Evolutionary conservation across 2,113 vertebrate species (phyloP).

Genomic region (Microcebus ravelobensis): DNA sequence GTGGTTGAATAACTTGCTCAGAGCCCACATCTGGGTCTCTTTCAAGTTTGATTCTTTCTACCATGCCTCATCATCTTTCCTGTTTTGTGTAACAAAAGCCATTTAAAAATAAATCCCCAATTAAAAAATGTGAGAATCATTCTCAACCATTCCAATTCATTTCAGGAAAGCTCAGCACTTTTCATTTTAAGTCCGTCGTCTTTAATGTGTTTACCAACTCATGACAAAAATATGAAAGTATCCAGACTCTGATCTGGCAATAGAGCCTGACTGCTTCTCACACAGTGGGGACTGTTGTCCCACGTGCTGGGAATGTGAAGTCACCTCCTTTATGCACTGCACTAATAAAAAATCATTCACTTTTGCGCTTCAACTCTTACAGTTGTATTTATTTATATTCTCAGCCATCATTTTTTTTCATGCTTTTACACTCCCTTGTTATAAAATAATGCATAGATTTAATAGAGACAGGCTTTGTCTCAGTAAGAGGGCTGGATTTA

Average conservation of each 20-base stretch:
- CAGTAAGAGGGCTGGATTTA: slow-evolving; percentile 49
- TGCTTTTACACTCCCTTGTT: slow-evolving; percentile 48
- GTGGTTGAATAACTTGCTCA: not conserved
- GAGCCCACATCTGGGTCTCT: not conserved
- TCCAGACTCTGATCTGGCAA: not conserved
- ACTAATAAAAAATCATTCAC: slow-evolving; percentile 4
- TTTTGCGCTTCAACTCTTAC: not conserved
- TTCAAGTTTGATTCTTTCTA: not conserved
- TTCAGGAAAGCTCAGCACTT: not conserved
- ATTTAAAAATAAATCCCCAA: slow-evolving; percentile 56
- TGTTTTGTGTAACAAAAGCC: not conserved
- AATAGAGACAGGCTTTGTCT: slow-evolving; percentile 61
- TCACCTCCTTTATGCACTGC: not conserved
- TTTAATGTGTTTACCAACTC: not conserved
- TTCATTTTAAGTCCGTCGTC: not conserved
- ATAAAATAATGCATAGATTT: slow-evolving; percentile 69
- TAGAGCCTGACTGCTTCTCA: not conserved
- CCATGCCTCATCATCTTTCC: not conserved
- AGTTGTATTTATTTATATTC: slow-evolving; percentile 45
- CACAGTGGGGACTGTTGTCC: not conserved
- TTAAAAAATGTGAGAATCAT: not conserved
- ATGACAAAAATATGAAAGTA: not conserved
- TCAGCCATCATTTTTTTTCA: slow-evolving; percentile 53
- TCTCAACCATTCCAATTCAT: not conserved
- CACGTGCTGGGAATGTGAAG: not conserved